Percentiles rank a stretch among this genome's conserved stretches.
Evolutionary conservation across 2,113 vertebrate species (phyloP).

Genomic region (Cyanistes caeruleus): DNA sequence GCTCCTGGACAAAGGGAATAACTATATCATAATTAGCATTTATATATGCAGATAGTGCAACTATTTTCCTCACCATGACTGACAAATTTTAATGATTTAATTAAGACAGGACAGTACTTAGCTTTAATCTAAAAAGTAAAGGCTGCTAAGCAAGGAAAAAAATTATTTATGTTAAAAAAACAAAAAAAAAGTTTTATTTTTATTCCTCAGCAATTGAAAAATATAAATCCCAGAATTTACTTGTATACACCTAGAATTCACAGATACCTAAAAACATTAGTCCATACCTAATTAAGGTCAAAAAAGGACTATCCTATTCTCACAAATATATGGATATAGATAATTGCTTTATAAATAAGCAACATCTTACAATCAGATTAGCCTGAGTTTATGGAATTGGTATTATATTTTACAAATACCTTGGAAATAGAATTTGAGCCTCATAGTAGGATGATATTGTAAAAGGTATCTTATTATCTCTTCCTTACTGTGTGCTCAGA

Average conservation of each 20-base stretch:
- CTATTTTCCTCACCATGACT: background rate
- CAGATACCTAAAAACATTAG: constrained; percentile 15
- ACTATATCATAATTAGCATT: background rate
- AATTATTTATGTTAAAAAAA: background rate
- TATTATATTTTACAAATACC: background rate
- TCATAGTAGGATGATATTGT: background rate
- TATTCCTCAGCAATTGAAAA: constrained; percentile 29
- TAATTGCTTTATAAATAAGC: constrained; percentile 43
- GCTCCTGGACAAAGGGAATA: background rate
- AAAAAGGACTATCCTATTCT: constrained; percentile 18
- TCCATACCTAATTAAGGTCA: constrained; percentile 9
- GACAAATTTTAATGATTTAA: background rate
- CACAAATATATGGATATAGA: background rate
- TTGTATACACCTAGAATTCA: background rate
- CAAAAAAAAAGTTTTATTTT: background rate
- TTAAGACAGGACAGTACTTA: background rate
- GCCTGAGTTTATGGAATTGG: background rate
- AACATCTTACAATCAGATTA: background rate
- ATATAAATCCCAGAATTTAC: background rate
- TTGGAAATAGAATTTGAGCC: background rate
- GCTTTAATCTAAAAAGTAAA: constrained; percentile 30
- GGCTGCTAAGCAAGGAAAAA: background rate
- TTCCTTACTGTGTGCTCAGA: background rate
- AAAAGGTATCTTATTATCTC: background rate
- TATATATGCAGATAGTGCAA: background rate